Conservation (phyloP, 2,888 invertebrate species). For the Clitarchus hookeri region DNA sequence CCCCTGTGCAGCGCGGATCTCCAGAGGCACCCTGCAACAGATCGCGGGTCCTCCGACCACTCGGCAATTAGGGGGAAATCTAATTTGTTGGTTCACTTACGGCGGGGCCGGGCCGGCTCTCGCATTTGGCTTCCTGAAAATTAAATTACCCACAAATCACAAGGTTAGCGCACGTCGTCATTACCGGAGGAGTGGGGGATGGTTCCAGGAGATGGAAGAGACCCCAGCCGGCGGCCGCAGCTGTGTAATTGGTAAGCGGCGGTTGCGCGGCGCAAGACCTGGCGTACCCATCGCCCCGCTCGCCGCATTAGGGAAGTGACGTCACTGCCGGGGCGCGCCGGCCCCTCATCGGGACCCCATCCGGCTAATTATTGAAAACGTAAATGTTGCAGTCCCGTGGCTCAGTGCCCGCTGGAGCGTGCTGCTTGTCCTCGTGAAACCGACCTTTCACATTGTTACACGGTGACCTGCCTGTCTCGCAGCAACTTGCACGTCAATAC, state of each 20-base stretch:
- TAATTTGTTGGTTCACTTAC: background rate
- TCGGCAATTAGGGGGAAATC: background rate
- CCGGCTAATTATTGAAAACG: too few relatives aligned
- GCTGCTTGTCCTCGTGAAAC: too few relatives aligned
- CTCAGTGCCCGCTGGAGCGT: too few relatives aligned
- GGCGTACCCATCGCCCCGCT: background rate
- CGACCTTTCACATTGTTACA: too few relatives aligned
- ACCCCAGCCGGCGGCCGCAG: background rate
- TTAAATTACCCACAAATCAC: background rate
- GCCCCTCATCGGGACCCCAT: too few relatives aligned
- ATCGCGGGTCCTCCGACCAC: background rate
- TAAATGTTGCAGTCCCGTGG: too few relatives aligned
- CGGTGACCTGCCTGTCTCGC: too few relatives aligned
- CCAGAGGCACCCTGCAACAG: too few relatives aligned
- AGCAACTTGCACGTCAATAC: too few relatives aligned
- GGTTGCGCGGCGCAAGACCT: background rate
- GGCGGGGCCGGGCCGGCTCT: background rate
- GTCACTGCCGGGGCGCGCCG: too few relatives aligned
- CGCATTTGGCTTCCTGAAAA: constrained; percentile 14
- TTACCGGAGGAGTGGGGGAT: background rate
- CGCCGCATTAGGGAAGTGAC: background rate
- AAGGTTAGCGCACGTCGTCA: constrained; percentile 8
- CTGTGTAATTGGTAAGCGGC: constrained; percentile 9
- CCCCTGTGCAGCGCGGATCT: too few relatives aligned
- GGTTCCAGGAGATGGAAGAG: too few relatives aligned